Evolutionary conservation across 2,888 invertebrate genomes (phyloP), one percentile per base, ranked within the genome.

Genomic region (Oasisia sp.): DNA sequence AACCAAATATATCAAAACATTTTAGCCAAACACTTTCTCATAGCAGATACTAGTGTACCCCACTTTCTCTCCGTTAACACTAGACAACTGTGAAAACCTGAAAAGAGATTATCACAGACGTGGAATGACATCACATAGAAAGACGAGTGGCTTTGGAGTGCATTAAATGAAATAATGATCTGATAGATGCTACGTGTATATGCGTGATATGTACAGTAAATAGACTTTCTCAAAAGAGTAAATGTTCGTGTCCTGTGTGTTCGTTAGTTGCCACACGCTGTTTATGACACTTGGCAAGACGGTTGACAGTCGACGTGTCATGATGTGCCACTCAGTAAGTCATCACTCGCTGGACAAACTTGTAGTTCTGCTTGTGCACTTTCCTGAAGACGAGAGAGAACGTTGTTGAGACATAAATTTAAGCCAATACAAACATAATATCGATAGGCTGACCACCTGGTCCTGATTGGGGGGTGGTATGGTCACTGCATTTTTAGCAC

Each of bases 301-400:
- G 74, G 19, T 27, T 19, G 19, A 27, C 5, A 27, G 74, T 27
- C 27, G 74, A 7, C 74, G 7, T 4, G 45, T 91, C 56, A 91
- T 32, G 5, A 44, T 32, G 91, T 19, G 32, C 45, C 45, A 91
- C 89, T 93, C 90, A 92, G 89, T 92, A 93, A 32, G 92, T 89
- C 92, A 93, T 94, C 91, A 94, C 94, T 58, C 94, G 91, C 50
- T 92, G 89, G 32, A 93, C 91, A 89, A 95, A 94, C 94, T 95
- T 95, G 94, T 95, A 96, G 93, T 96, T 96, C 93, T 94, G 94
- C 91, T 94, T 94, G 93, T 95, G 96, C 92, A 96, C 94, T 90
- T 95, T 92, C 94, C 96, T 96, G 95, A 93, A 95, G 95, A 91
- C 56, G 92, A 92, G 50, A 50, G 12, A 32, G 44, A n/a, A 91